Percentiles rank a stretch among this genome's conserved stretches.
These are phyloP conservation scores for Pectinophora gossypiella DNA, from an alignment of 1,140 invertebrate species.

Conservation along the genomic window DNA sequence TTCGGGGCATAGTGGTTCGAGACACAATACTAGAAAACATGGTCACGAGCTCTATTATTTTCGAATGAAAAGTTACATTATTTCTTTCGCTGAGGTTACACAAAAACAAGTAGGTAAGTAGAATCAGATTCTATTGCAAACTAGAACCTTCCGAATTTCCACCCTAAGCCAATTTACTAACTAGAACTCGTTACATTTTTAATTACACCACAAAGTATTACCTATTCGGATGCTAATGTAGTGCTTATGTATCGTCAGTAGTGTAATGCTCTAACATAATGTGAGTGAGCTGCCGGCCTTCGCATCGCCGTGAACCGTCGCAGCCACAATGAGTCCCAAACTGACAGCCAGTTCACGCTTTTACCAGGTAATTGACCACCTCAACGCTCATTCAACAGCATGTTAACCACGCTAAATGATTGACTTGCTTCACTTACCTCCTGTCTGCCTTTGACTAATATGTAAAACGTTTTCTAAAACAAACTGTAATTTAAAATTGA, in stretches of 20 bases:
- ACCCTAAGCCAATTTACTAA: too few species aligned
- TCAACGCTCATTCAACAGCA: slow-evolving; percentile 40
- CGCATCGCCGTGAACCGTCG: slow-evolving; percentile 43
- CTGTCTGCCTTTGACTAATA: slow-evolving; percentile 30
- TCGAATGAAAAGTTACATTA: too few species aligned
- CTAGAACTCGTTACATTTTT: too few species aligned
- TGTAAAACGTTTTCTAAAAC: slow-evolving; percentile 29
- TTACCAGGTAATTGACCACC: slow-evolving; percentile 63
- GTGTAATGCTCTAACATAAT: slow-evolving; percentile 49
- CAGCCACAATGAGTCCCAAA: slow-evolving; percentile 33
- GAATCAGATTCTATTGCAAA: too few species aligned
- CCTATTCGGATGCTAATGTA: slow-evolving; percentile 63
- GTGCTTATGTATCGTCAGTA: slow-evolving; percentile 23
- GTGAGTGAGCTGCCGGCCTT: slow-evolving; percentile 45
- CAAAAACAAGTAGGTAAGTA: too few species aligned
- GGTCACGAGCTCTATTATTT: too few species aligned
- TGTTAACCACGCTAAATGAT: slow-evolving; percentile 52
- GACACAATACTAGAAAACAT: too few species aligned
- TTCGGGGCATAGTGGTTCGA: too few species aligned
- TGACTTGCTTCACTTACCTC: slow-evolving; percentile 47
- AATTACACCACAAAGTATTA: too few species aligned
- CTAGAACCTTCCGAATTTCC: too few species aligned
- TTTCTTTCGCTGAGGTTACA: too few species aligned
- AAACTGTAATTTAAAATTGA: slow-evolving; percentile 24
- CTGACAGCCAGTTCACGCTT: slow-evolving; percentile 64